Conservation (phyloP, 2,888 invertebrate genomes). For the Endomychus coccineus region DNA sequence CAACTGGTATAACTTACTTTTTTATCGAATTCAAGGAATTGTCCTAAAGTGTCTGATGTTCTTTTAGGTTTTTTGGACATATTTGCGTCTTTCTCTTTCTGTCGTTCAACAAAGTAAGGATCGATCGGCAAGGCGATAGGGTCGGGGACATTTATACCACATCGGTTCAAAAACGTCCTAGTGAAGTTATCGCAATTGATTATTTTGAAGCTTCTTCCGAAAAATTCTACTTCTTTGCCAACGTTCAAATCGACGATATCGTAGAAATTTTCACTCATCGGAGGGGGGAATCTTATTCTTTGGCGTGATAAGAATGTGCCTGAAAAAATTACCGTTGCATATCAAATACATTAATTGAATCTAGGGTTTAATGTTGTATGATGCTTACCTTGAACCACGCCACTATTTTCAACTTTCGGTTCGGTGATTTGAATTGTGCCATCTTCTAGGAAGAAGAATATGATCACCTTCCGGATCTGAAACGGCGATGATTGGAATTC, state of each 20-base stretch:
- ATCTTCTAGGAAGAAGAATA: constrained; percentile 84
- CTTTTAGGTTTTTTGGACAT: constrained; percentile 49
- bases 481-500: constrained; percentile 62
- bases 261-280: constrained; percentile 68
- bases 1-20: constrained; percentile 38
- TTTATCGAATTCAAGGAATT: constrained; percentile 77
- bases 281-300: constrained; percentile 66
- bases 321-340: too few species aligned
- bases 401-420: constrained; percentile 75
- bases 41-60: constrained; percentile 59
- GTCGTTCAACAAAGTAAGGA: constrained; percentile 47
- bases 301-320: constrained; percentile 77
- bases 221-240: constrained; percentile 70
- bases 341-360: too few species aligned
- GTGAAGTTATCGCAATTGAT: constrained; percentile 84
- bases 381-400: constrained; percentile 70
- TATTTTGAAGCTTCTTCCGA: constrained; percentile 73
- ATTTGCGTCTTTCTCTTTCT: constrained; percentile 34
- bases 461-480: constrained; percentile 70
- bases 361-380: too few species aligned
- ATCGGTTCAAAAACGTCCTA: constrained; percentile 70
- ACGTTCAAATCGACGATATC: constrained; percentile 84
- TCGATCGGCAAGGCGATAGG: constrained; percentile 52
- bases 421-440: constrained; percentile 85
- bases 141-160: constrained; percentile 77